Evolutionary conservation across 2,888 invertebrate species (phyloP), one percentile per base, ranked within the genome.

Genomic region (Caenorhabditis macrosperma): DNA sequence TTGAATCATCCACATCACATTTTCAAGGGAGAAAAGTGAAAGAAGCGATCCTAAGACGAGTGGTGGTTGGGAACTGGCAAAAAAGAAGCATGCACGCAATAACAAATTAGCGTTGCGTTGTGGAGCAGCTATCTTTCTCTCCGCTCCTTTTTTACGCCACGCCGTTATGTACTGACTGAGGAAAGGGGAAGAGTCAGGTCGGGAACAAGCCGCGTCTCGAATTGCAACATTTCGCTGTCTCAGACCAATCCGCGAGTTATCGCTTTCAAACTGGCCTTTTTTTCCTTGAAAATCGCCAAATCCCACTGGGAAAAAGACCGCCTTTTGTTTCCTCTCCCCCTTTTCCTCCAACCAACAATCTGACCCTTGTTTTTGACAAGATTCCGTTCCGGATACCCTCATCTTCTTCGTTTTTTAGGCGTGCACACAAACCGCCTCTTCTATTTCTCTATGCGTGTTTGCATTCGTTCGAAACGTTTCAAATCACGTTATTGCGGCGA

Each of bases 311-410:
- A 33, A 64, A 35, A 61, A 55, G 5, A 44, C 0, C 3, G 26
- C 41, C 22, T 57, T 64, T 22, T 38, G 24, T 48, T 52, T 57
- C 26, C 55, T 46, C 35, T 60, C 41, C 61, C 52, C 35, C 35
- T 59, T 46, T 17, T 17, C 24, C 48, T 50, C 26, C 41, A 41
- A 5, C 50, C 48, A 69, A 52, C 48, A 61, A n/a, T 60, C 24
- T 61, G 71, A 71, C 71, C 59, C 61, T 59, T 41, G 55, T 72
- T 72, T 63, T 63, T 30, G 57, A 35, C 41, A 17, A 74, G 74
- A 64, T 74, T 57, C 64, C 74, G 74, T 74, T 74, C 74, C 64
- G 74, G 74, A 74, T 74, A 64, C 59, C 59, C 72, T 72, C 72
- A 72, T 72, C 61, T 48, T 72, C 55, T 48, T 57, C 20, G 41